Base-by-base conservation (phyloP, 2,888 invertebrate genomes). In the Zaprionus lineosus region DNA sequence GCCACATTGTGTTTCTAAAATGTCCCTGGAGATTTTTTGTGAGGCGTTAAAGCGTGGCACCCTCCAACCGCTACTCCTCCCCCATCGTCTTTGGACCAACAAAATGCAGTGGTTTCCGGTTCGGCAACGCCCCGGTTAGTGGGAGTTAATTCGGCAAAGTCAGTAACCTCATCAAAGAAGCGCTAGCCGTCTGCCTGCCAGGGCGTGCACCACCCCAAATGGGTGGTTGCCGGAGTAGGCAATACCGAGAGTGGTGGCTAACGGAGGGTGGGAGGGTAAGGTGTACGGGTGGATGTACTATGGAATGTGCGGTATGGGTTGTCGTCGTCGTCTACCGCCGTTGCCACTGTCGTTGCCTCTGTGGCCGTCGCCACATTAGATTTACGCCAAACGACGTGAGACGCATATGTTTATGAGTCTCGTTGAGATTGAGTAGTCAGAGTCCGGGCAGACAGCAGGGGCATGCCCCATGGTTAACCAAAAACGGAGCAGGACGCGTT, bases 11-110 rank as follows among this genome's bases (percentile, higher is more conserved):
- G 63, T 62, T 76, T 46, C 70, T 72, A 86, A 87, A 87, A 66
- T 85, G 84, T 88, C 84, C 85, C 86, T 65, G 64, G 84, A 81
- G 86, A 86, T 86, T 83, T 83, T 71, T 70, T 75, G n/a, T n/a
- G 74, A 88, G 88, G 89, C 89, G 89, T 87, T 87, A 87, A 89
- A 88, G 89, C 88, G 86, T 88, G 82, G 86, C 88, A 87, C 86
- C 86, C 86, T 60, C 47, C 52, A n/a, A n/a, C n/a, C n/a, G n/a
- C n/a, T n/a, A n/a, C n/a, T n/a, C n/a, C n/a, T n/a, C n/a, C n/a
- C n/a, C n/a, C n/a, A n/a, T n/a, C n/a, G n/a, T n/a, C 52, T 65
- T 78, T 74, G 83, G 69, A 68, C 60, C 71, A 84, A 86, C 84
- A 84, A 86, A 86, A 76, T 86, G 84, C 87, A 86, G 83, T 84